A percentile compares a stretch with the other conserved stretches of the same genome.
Conservation (phyloP, 2,888 invertebrate genomes). For the Epicampocera succincta region DNA sequence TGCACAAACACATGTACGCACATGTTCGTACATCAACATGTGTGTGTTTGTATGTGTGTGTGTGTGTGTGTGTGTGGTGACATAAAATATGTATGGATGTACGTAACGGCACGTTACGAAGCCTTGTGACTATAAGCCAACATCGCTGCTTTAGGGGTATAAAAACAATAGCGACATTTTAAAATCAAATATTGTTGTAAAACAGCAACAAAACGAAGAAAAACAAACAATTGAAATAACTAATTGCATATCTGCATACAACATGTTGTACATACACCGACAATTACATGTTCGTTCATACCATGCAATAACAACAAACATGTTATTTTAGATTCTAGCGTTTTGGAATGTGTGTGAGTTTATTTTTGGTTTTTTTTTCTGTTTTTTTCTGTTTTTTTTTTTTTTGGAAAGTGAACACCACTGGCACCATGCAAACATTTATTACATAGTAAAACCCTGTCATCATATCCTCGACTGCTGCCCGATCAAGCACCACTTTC, state of each 20-base stretch:
- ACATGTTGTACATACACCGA: slow-evolving; percentile 61
- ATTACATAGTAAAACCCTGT: slow-evolving; percentile 26
- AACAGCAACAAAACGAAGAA: neutral
- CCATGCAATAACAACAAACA: slow-evolving; percentile 44
- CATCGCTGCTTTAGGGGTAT: neutral
- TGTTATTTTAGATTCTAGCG: slow-evolving; percentile 24
- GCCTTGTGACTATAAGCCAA: slow-evolving; percentile 25
- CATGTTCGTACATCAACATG: too few species aligned
- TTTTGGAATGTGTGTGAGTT: slow-evolving; percentile 17
- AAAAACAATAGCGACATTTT: slow-evolving; percentile 41
- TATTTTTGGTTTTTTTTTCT: neutral
- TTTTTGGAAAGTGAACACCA: slow-evolving; percentile 33
- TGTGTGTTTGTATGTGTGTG: too few species aligned
- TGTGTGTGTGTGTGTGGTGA: too few species aligned
- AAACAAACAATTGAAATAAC: slow-evolving; percentile 53
- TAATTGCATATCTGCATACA: slow-evolving; percentile 68
- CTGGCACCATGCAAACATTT: slow-evolving; percentile 12
- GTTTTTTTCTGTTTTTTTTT: neutral
- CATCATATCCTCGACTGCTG: neutral
- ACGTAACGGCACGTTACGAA: slow-evolving; percentile 15
- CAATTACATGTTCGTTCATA: slow-evolving; percentile 63
- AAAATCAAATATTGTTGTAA: slow-evolving; percentile 38
- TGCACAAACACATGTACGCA: too few species aligned
- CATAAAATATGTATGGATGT: too few species aligned
- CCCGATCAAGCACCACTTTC: neutral